Evolutionary conservation across 2,113 vertebrate genomes (phyloP), one percentile per base, ranked within the genome.

Genomic region (Ariopsis seemanni): DNA sequence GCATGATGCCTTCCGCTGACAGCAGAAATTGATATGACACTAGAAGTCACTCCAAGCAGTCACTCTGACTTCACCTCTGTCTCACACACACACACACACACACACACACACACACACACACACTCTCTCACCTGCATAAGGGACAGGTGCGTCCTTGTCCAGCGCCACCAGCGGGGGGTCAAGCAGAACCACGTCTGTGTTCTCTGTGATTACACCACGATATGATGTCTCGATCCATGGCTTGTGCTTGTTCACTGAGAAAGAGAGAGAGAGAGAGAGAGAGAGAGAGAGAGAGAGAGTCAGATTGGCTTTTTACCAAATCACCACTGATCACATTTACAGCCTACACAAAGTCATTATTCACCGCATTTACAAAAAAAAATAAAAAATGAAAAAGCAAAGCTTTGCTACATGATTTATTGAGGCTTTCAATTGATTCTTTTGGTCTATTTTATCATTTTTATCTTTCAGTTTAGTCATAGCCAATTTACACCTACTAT

Each of bases 191-290:
- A 97, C 94, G 83, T 97, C 96, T 0, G 97, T 98, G 93, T 99
- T 99, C 92, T 99, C 98, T 3, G 97, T 99, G 92, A 99, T 96
- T 91, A 99, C 95, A 83, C 98, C 98, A 0, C 99, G 98, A 91
- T 99, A 99, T 0, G 98, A 99, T 0, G 97, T 99, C 95, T 99
- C 98, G 71, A 99, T 99, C 98, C 98, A 99, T 1, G 98, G 98
- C 88, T 99, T 99, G 93, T 99, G 98, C 90, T 99, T 99, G 91
- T 99, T 99, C 88, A 99, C 98, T 99, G 88, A 18, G 89, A 18
- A 90, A 91, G 69, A 92, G 78, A 93, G n/a, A 89, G 52, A 85
- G 85, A 67, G 25, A 62, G 12, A 67, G 25, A 62, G 12, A 83
- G 7, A 75, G 55, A 91, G 71, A 63, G 75, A n/a, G 74, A 67